phyloP scores from a whole-genome alignment of 2,113 vertebrate species.

The Zeus faber region DNA sequence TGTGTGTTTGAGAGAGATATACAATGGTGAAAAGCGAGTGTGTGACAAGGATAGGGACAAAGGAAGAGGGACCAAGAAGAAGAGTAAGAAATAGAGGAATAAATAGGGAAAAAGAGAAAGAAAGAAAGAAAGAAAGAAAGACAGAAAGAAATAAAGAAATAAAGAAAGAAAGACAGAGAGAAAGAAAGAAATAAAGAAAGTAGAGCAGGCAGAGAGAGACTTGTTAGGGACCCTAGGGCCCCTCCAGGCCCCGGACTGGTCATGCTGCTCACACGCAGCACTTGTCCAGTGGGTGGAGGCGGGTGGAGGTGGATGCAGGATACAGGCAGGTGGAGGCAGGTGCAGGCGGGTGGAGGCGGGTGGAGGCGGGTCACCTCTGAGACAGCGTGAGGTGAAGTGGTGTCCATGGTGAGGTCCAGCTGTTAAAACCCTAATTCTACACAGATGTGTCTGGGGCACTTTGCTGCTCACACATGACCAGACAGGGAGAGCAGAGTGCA shows the following conservation, averaged over 20 bases:
- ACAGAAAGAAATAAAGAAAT: background rate
- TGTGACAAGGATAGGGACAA: too few species aligned
- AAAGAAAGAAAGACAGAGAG: background rate
- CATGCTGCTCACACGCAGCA: too few species aligned
- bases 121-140: background rate
- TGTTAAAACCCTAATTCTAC: slow-evolving; percentile 76
- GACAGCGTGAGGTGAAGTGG: slow-evolving; percentile 74
- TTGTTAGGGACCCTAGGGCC: background rate
- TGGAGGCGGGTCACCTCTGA: slow-evolving; percentile 64
- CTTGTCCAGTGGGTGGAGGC: slow-evolving; percentile 72
- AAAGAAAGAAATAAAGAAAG: background rate
- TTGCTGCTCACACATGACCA: slow-evolving; percentile 67
- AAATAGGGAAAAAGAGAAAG: background rate
- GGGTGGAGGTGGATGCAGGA: slow-evolving; percentile 34
- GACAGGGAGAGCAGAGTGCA: slow-evolving; percentile 58
- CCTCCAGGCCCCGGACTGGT: too few species aligned
- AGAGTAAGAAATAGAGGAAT: background rate
- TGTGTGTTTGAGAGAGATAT: too few species aligned
- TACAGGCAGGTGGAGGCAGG: too few species aligned
- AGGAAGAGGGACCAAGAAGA: background rate
- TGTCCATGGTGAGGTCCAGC: slow-evolving; percentile 76
- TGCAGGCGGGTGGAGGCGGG: too few species aligned
- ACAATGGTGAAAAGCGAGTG: too few species aligned
- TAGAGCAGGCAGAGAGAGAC: background rate
- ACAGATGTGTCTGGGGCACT: slow-evolving; percentile 67